A percentile compares a stretch with the other conserved stretches of the same genome.
Conservation (phyloP, 2,797 vertebrate species). For the Notoglanidium macrostoma region DNA sequence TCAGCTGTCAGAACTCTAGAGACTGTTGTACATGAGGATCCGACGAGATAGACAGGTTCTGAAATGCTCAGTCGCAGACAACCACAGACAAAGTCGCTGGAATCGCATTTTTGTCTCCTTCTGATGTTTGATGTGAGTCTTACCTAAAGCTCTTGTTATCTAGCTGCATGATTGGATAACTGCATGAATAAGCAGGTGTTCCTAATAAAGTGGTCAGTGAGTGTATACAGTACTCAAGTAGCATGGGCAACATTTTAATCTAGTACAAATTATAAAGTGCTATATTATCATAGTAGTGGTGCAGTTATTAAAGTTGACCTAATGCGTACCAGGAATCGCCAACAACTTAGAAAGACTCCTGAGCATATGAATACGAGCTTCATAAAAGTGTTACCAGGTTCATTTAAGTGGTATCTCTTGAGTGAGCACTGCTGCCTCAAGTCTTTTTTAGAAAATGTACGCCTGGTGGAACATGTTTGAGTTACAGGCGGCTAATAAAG, state of each 20-base stretch:
- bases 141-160: not conserved
- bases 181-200: not conserved
- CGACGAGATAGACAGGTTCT: too few species aligned
- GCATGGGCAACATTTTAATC: not conserved
- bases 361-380: not conserved
- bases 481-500: slow-evolving; percentile 5
- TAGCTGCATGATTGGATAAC: not conserved
- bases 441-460: not conserved
- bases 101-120: not conserved
- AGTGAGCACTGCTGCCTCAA: not conserved
- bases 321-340: not conserved
- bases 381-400: not conserved
- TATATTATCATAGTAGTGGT: not conserved
- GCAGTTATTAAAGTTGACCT: not conserved
- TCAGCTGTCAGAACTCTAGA: not conserved
- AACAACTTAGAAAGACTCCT: not conserved
- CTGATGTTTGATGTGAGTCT: not conserved
- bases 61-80: too few species aligned
- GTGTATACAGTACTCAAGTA: not conserved
- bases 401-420: not conserved
- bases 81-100: not conserved
- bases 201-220: not conserved
- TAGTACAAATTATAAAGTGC: not conserved
- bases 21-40: not conserved
- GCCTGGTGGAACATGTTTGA: not conserved